These are phyloP conservation scores for Rhinichthys osculus DNA, from an alignment of 2,797 vertebrate genomes.

Conservation along the genomic window DNA sequence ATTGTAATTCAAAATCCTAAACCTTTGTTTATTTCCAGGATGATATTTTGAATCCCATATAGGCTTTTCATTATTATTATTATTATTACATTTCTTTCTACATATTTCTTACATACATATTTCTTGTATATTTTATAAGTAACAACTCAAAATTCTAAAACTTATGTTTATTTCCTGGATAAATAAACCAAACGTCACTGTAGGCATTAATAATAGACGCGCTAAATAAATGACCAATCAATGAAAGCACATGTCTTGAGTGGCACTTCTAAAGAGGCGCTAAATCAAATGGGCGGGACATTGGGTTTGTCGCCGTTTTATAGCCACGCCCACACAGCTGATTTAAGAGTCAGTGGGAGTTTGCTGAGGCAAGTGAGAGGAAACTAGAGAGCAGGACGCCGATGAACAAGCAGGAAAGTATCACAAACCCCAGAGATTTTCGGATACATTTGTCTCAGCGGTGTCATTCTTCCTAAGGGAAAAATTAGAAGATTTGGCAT, in stretches of 20 bases:
- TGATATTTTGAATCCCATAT: background rate
- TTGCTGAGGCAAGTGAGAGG: constrained; percentile 21
- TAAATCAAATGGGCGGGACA: constrained; percentile 32
- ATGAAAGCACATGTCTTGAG: constrained; percentile 27
- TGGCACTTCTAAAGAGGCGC: background rate
- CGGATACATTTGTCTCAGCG: constrained; percentile 21
- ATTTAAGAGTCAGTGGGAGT: constrained; percentile 39
- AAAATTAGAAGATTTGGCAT: constrained; percentile 49
- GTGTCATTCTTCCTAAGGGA: constrained; percentile 35
- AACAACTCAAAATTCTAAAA: background rate
- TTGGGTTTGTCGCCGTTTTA: background rate
- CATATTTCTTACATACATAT: background rate
- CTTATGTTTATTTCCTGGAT: background rate
- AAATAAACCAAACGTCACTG: background rate
- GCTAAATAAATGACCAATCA: constrained; percentile 61
- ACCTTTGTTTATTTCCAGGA: background rate
- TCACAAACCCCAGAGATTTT: constrained; percentile 3
- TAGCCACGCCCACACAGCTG: constrained; percentile 58
- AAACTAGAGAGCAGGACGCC: background rate
- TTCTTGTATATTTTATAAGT: background rate
- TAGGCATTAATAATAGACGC: background rate
- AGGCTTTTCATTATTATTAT: no score
- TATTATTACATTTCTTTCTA: background rate
- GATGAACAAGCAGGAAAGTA: constrained; percentile 42
- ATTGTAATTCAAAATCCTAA: background rate